These are phyloP conservation scores for Anomalospiza imberbis DNA, from an alignment of 2,797 vertebrate species.

Conservation along the genomic window DNA sequence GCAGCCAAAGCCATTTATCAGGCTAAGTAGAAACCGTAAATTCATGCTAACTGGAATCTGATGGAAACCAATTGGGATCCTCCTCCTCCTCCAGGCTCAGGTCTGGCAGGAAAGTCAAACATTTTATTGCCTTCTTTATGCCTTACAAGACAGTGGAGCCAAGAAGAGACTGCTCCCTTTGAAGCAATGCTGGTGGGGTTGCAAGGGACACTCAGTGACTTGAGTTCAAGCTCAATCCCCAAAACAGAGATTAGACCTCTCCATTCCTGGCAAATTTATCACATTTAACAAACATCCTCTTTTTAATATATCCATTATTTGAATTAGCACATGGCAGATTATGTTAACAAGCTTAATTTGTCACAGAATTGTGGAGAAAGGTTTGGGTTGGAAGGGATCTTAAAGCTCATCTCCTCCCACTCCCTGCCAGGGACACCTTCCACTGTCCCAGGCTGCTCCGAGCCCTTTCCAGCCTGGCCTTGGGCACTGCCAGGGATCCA, in stretches of 20 bases:
- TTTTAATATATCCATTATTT: constrained; percentile 47
- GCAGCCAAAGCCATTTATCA: constrained; percentile 53
- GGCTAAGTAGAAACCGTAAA: constrained; percentile 47
- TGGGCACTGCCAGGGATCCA: neutral
- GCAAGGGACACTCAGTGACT: neutral
- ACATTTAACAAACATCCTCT: constrained; percentile 56
- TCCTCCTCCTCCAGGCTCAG: constrained; percentile 51
- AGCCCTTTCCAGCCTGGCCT: neutral
- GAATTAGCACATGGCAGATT: constrained; percentile 56
- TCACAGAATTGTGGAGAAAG: neutral
- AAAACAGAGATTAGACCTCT: neutral
- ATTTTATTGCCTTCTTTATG: constrained; percentile 39
- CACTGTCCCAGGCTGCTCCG: neutral
- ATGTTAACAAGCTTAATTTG: constrained; percentile 68
- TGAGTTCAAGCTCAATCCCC: neutral
- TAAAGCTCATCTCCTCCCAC: neutral
- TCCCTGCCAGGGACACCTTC: neutral
- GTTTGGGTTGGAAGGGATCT: neutral
- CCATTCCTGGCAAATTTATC: neutral
- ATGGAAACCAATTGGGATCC: constrained; percentile 55
- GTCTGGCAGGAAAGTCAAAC: constrained; percentile 29
- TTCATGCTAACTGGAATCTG: constrained; percentile 53
- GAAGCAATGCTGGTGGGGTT: neutral
- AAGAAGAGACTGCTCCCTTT: constrained; percentile 2
- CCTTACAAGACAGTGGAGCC: neutral